Percentiles rank a stretch among this genome's conserved stretches.
phyloP scores from a whole-genome alignment of 1,140 invertebrate species.

The Calycopis cecrops region DNA sequence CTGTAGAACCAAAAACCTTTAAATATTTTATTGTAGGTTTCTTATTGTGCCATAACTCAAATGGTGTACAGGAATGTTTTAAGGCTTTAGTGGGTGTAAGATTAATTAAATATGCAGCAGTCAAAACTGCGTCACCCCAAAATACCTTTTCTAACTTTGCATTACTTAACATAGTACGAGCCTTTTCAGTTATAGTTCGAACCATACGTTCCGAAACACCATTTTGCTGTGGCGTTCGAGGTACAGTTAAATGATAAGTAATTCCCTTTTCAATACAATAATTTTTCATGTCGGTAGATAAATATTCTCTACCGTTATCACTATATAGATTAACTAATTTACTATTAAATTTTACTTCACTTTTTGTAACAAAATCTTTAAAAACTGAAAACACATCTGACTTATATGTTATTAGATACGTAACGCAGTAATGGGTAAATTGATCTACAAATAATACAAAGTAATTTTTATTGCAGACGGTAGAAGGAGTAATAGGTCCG shows the following conservation, averaged over 20 bases:
- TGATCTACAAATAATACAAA: slow-evolving; percentile 49
- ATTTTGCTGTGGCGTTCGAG: slow-evolving; percentile 72
- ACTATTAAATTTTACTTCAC: too few relatives aligned
- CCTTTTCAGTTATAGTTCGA: slow-evolving; percentile 62
- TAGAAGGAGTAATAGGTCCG: slow-evolving; percentile 53
- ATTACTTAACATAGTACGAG: slow-evolving; percentile 49
- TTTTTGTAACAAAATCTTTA: too few relatives aligned
- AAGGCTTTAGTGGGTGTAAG: slow-evolving; percentile 51
- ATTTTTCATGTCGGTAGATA: too few relatives aligned
- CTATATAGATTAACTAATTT: too few relatives aligned
- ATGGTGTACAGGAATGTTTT: slow-evolving; percentile 51
- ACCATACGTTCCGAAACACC: slow-evolving; percentile 70
- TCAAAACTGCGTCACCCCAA: slow-evolving; percentile 58
- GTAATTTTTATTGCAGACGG: slow-evolving; percentile 48
- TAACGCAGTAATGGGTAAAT: slow-evolving; percentile 46
- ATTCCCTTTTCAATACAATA: too few relatives aligned
- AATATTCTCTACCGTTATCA: too few relatives aligned
- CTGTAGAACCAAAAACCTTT: slow-evolving; percentile 67
- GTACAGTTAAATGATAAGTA: too few relatives aligned
- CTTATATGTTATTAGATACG: slow-evolving; percentile 46
- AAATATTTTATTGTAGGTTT: slow-evolving; percentile 66
- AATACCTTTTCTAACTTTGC: slow-evolving; percentile 33
- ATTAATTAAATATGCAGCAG: slow-evolving; percentile 66
- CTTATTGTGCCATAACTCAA: slow-evolving; percentile 65
- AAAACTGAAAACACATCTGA: slow-evolving; percentile 46